phyloP scores from a whole-genome alignment of 2,888 invertebrate genomes.

The Campoplex capitator region DNA sequence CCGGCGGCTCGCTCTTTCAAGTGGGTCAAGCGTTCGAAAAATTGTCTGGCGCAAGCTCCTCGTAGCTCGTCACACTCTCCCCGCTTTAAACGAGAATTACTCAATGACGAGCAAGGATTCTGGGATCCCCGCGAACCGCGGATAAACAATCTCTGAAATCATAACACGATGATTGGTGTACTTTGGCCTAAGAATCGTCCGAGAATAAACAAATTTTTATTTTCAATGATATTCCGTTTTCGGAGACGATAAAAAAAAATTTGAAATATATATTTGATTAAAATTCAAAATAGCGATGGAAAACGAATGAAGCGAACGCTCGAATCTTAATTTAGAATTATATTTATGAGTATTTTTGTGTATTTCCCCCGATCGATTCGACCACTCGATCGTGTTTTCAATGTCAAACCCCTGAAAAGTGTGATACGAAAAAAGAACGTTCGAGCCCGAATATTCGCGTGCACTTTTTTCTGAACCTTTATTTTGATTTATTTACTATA shows the following conservation, averaged over 20 bases:
- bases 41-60: constrained; percentile 55
- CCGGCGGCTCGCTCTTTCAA: constrained; percentile 1
- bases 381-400: not conserved
- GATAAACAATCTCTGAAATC: not conserved
- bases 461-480: not conserved
- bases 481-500: not conserved
- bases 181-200: not conserved
- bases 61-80: not conserved
- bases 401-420: not conserved
- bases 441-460: not conserved
- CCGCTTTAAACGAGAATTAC: not conserved
- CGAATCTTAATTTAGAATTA: no score
- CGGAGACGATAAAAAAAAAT: not conserved
- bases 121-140: not conserved
- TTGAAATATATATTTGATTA: not conserved
- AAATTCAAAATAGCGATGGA: not conserved
- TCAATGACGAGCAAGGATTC: constrained; percentile 18
- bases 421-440: not conserved
- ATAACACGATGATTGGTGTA: not conserved
- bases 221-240: not conserved
- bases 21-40: constrained; percentile 66
- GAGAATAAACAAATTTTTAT: not conserved
- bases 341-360: no score
- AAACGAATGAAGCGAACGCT: no score
- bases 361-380: no score